Base-by-base conservation (phyloP, 2,797 vertebrate genomes). In the Sternarchorhynchus goeldii region DNA sequence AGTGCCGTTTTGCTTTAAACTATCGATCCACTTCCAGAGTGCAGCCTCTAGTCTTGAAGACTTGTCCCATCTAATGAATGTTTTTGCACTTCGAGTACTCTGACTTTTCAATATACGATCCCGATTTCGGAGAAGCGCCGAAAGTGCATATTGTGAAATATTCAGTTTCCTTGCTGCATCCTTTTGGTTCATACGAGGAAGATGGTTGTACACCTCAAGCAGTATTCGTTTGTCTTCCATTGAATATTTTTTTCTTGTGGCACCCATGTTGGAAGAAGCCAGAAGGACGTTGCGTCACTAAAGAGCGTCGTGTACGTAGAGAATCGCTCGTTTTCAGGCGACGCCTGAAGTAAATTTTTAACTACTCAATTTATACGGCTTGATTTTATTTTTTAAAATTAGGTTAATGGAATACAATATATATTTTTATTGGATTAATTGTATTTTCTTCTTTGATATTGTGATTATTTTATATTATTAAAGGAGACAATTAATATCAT, bases 1-100 rank as follows among this genome's bases (percentile, higher is more conserved):
- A 1, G 45, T 14, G 1, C 76, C 77, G 8, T 10, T 36, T 1
- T 21, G 45, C 10, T 39, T 34, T 4, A 25, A 18, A 5, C 12
- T 16, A 50, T 81, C 76, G 53, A 81, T 74, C 77, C 77, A 84
- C 14, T 57, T 45, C 83, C 80, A 84, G 45, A 84, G 64, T 2
- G 71, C 75, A 10, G 83, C 77, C 81, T 84, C 73, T 18, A 84
- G 57, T 8, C 16, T 50, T 12, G 77, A 59, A 0, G 34, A 29
- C 41, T 76, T 74, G 5, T 39, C 59, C 39, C 32, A 7, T 31
- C 17, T 5, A 32, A 25, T n/a, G 21, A 0, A 29, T 3, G 3
- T 68, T 14, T 25, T 56, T 1, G 20, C 8, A 14, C 10, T 53
- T 8, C 6, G 66, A 41, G 8, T 16, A 0, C 0, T 58, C n/a